Conservation (phyloP, 2,888 invertebrate genomes). For the Brenthis daphne region DNA sequence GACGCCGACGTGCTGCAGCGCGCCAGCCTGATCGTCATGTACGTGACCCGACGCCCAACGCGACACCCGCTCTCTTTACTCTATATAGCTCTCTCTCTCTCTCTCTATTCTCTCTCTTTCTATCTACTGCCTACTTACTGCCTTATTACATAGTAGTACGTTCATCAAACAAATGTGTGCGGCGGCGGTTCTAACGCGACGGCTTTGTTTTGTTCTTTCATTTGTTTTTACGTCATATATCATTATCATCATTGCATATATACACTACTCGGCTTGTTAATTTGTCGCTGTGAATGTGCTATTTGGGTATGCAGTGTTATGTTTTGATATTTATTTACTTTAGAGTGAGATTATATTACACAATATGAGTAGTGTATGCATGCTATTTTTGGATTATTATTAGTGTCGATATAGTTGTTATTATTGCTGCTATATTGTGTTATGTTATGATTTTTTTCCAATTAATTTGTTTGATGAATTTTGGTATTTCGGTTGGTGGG, state of each 20-base stretch:
- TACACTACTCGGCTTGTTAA: background rate
- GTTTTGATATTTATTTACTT: too few relatives aligned
- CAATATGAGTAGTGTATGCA: background rate
- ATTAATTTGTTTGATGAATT: slow-evolving; percentile 69
- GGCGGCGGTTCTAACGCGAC: too few relatives aligned
- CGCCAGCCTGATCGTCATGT: slow-evolving; percentile 94
- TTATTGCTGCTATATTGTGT: background rate
- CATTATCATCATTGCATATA: slow-evolving; percentile 12
- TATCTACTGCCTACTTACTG: slow-evolving; percentile 7
- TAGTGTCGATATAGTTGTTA: background rate
- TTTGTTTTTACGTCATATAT: background rate
- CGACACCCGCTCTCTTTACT: slow-evolving; percentile 21
- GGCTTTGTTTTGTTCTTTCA: too few relatives aligned
- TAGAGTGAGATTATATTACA: too few relatives aligned
- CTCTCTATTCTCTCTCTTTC: too few relatives aligned
- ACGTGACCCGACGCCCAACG: slow-evolving; percentile 69
- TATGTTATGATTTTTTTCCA: slow-evolving; percentile 1
- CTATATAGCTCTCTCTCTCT: too few relatives aligned
- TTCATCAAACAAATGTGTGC: slow-evolving; percentile 33
- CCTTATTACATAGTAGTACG: slow-evolving; percentile 12
- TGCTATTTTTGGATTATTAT: background rate
- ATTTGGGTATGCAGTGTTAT: too few relatives aligned
- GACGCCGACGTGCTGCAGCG: slow-evolving; percentile 92
- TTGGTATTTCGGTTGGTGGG: slow-evolving; percentile 62
- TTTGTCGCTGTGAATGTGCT: too few relatives aligned